These are phyloP conservation scores for Serripes groenlandicus DNA, from an alignment of 2,888 invertebrate genomes.

Conservation along the genomic window DNA sequence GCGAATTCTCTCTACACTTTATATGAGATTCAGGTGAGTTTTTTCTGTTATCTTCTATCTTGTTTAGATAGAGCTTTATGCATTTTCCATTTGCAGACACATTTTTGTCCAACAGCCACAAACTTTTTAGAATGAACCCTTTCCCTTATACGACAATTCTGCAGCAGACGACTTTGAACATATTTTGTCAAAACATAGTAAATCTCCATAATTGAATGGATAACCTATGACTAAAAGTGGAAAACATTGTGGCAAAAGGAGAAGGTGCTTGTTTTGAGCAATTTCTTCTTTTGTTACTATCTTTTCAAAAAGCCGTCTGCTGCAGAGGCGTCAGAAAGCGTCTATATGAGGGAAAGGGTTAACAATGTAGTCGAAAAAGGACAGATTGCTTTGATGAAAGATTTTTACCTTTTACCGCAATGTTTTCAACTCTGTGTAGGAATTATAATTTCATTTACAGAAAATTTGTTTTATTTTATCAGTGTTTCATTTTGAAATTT, in stretches of 20 bases:
- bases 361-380: background rate
- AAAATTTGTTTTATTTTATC: too few species aligned
- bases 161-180: too few species aligned
- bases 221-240: too few species aligned
- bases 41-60: background rate
- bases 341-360: background rate
- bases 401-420: background rate
- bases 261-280: background rate
- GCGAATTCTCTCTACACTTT: conserved; percentile 75
- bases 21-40: conserved; percentile 77
- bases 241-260: background rate
- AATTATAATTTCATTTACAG: too few species aligned
- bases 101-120: too few species aligned
- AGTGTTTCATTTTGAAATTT: too few species aligned
- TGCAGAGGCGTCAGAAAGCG: background rate
- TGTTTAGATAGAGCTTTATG: too few species aligned
- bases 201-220: too few species aligned
- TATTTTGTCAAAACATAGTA: too few species aligned
- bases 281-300: background rate
- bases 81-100: too few species aligned
- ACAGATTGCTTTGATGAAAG: background rate
- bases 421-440: background rate
- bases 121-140: too few species aligned
- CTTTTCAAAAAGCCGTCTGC: background rate
- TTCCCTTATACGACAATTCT: too few species aligned